Conservation (phyloP, 2,888 invertebrate species). For the Morinoia aosen region DNA sequence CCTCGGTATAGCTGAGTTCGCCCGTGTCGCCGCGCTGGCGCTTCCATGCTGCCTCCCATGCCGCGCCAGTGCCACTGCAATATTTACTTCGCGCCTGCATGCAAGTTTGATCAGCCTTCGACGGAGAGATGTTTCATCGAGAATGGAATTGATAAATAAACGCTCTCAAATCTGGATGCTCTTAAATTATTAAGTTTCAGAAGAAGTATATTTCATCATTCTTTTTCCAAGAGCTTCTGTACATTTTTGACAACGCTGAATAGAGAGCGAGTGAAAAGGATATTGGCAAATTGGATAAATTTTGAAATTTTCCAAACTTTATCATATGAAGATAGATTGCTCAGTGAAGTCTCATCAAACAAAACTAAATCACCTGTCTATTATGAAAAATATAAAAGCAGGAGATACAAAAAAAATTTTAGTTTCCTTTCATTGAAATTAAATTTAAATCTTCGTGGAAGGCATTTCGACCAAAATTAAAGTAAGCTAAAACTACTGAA, state of each 20-base stretch:
- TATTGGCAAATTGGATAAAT: neutral
- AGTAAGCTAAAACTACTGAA: too few relatives aligned
- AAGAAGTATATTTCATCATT: neutral
- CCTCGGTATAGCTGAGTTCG: neutral
- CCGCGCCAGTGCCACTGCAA: neutral
- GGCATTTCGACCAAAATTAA: too few relatives aligned
- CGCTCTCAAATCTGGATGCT: neutral
- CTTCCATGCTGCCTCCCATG: too few relatives aligned
- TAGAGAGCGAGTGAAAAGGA: neutral
- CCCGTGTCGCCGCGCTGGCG: too few relatives aligned
- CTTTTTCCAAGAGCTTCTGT: neutral
- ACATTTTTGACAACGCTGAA: neutral
- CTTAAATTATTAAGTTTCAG: neutral
- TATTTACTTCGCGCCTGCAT: neutral
- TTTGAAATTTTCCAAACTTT: neutral
- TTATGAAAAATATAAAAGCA: neutral
- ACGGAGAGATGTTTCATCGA: neutral
- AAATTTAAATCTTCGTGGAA: too few relatives aligned
- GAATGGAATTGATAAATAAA: neutral
- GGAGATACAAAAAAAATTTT: neutral
- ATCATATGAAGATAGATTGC: neutral
- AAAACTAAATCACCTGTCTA: neutral
- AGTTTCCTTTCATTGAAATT: too few relatives aligned
- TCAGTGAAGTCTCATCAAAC: neutral
- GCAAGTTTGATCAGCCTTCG: neutral